A percentile compares a stretch with the other conserved stretches of the same genome.
phyloP scores from a whole-genome alignment of 37 sponge, comb jelly and placozoan species.

The Cliona cf. orientalis region DNA sequence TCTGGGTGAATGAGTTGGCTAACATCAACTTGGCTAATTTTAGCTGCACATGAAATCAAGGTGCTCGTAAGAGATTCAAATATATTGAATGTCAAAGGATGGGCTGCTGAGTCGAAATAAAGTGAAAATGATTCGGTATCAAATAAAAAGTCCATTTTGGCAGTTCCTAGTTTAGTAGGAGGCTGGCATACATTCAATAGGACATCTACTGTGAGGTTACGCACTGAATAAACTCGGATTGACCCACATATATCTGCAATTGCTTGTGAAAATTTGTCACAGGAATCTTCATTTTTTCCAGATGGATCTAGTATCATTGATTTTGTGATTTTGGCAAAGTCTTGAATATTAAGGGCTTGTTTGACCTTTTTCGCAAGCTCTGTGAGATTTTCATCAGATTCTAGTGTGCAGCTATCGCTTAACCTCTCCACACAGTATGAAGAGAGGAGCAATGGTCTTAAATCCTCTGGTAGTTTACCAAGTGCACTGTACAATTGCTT shows the following conservation, averaged over 20 bases:
- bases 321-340: background rate
- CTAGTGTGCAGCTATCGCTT: background rate
- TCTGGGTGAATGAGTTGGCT: background rate
- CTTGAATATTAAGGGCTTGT: background rate
- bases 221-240: slow-evolving; percentile 4
- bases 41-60: background rate
- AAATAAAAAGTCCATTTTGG: slow-evolving; percentile 3
- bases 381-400: background rate
- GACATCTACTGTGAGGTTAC: background rate
- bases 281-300: background rate
- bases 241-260: no score
- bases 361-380: slow-evolving; percentile 1
- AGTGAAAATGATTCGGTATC: background rate
- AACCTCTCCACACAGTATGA: background rate
- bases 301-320: no score
- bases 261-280: background rate
- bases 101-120: background rate
- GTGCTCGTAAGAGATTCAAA: background rate
- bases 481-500: background rate
- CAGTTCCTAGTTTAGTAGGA: slow-evolving; percentile 9
- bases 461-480: background rate
- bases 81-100: background rate
- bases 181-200: background rate
- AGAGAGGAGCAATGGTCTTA: background rate
- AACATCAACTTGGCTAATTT: background rate